These are phyloP conservation scores for Volucella inanis DNA, from an alignment of 2,888 invertebrate species.

Conservation along the genomic window DNA sequence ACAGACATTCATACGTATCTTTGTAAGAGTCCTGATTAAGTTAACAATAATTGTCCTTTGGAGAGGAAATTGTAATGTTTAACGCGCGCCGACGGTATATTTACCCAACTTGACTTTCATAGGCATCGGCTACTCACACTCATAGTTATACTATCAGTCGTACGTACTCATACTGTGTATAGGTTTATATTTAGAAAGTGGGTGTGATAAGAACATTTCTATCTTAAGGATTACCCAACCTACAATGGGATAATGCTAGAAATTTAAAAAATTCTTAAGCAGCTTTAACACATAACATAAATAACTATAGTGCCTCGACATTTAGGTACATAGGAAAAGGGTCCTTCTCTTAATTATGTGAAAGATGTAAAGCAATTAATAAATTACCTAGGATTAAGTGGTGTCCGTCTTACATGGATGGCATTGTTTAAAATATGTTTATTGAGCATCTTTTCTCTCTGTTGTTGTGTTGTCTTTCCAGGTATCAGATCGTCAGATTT, in stretches of 20 bases:
- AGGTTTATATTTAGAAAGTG: conserved; percentile 39
- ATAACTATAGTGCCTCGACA: conserved; percentile 7
- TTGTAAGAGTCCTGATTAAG: conserved; percentile 45
- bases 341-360: conserved; percentile 62
- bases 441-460: conserved; percentile 41
- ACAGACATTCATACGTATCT: neutral
- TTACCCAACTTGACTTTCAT: conserved; percentile 21
- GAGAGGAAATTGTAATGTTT: conserved; percentile 29
- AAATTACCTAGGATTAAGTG: conserved; percentile 67
- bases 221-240: conserved; percentile 31
- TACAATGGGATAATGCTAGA: conserved; percentile 56
- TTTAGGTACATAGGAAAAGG: conserved; percentile 42
- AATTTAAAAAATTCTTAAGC: conserved; percentile 58
- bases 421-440: conserved; percentile 50
- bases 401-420: conserved; percentile 53
- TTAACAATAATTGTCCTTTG: conserved; percentile 49
- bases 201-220: conserved; percentile 50
- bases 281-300: conserved; percentile 25
- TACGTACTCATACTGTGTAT: no score
- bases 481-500: conserved; percentile 43
- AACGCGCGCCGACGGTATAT: conserved; percentile 33
- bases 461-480: conserved; percentile 38
- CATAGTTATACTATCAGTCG: no score
- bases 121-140: neutral
- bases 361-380: conserved; percentile 71